Percentiles rank a stretch among this genome's conserved stretches.
phyloP scores from a whole-genome alignment of 2,888 invertebrate species.

The Endomychus coccineus region DNA sequence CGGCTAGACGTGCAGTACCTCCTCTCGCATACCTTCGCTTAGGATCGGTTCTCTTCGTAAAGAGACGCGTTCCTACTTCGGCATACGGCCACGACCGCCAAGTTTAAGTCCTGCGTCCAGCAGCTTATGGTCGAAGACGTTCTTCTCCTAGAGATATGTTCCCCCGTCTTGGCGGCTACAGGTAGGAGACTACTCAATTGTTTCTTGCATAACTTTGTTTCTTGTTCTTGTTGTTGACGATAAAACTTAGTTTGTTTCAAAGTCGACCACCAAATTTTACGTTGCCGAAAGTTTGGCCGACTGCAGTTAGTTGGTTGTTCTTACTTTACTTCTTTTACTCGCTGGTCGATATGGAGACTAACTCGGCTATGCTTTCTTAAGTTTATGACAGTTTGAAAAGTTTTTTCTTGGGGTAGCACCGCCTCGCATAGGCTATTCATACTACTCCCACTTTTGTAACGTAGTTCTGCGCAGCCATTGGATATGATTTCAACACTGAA shows the following conservation, averaged over 20 bases:
- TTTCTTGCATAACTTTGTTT: conserved; percentile 25
- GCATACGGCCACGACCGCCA: too few species aligned
- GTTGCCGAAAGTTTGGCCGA: too few species aligned
- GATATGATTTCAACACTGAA: not conserved
- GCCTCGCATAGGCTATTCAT: too few species aligned
- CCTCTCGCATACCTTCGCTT: conserved; percentile 34
- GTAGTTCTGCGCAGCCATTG: not conserved
- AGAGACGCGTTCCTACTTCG: conserved; percentile 20
- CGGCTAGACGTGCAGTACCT: conserved; percentile 42
- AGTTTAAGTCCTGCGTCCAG: conserved; percentile 30
- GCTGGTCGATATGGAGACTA: conserved; percentile 25
- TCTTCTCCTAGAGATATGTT: conserved; percentile 19
- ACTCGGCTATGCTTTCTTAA: too few species aligned
- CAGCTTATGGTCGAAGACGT: conserved; percentile 14
- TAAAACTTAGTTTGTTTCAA: too few species aligned
- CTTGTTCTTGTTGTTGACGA: conserved; percentile 22
- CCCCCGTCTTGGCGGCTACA: conserved; percentile 25
- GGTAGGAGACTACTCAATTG: conserved; percentile 30
- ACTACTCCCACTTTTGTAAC: conserved; percentile 33
- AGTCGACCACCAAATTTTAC: too few species aligned
- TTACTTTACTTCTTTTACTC: conserved; percentile 7
- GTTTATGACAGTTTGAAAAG: conserved; percentile 43
- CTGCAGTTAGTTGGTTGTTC: too few species aligned
- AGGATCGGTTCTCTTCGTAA: conserved; percentile 31
- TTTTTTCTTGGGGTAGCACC: conserved; percentile 37